These are phyloP conservation scores for Anolis carolinensis DNA, from an alignment of 2,113 vertebrate species.

Conservation along the genomic window DNA sequence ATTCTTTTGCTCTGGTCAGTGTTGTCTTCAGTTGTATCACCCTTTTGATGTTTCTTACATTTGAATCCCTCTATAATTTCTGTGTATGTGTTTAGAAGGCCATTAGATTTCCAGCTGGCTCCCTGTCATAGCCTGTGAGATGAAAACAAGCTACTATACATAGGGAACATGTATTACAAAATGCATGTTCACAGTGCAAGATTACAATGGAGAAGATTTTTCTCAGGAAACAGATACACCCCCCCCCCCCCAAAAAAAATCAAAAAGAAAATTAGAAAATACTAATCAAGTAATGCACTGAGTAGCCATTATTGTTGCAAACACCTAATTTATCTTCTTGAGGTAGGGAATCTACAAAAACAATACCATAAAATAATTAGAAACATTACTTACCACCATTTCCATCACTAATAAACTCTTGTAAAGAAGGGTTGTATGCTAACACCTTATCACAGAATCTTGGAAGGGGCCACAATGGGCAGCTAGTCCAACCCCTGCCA, in stretches of 20 bases:
- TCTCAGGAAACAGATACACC: neutral
- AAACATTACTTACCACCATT: neutral
- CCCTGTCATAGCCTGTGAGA: no score
- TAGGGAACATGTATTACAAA: neutral
- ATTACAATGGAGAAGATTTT: neutral
- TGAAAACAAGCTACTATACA: no score
- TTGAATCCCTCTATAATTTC: no score
- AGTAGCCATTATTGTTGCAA: neutral
- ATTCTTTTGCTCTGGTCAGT: no score
- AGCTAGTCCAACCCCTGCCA: no score
- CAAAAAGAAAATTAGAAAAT: neutral
- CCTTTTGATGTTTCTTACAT: no score
- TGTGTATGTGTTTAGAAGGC: no score
- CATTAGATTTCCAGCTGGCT: no score
- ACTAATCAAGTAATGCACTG: neutral
- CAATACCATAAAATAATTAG: no score
- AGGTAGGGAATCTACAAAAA: neutral
- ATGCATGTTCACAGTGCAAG: neutral
- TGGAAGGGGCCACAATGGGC: no score
- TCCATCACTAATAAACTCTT: neutral
- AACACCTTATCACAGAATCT: neutral
- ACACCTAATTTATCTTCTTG: neutral
- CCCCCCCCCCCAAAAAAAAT: no score
- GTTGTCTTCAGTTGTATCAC: no score
- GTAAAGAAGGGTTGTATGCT: neutral